Base-by-base conservation (phyloP, 2,888 invertebrate genomes). In the Andrena flavipes region DNA sequence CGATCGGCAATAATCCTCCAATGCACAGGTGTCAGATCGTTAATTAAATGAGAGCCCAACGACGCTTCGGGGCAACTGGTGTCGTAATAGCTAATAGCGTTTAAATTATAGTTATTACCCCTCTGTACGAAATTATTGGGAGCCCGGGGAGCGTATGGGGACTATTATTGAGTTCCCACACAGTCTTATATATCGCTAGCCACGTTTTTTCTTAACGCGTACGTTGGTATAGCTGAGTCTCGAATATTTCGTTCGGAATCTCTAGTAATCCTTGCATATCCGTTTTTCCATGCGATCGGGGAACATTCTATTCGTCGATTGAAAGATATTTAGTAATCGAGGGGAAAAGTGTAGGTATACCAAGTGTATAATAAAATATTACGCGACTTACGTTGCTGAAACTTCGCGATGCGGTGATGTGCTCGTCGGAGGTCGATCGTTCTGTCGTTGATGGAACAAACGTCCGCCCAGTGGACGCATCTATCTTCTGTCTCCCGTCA, bases 61-160 rank as follows among this genome's bases (percentile, higher is more conserved):
- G 82, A 56, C 59, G 76, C 77, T 82, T 65, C 62, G 49, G 54
- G 76, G 77, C 81, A 86, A 82, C 74, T 72, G 84, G 74, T 74
- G 67, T 81, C 78, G 75, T 64, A 81, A 84, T 77, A 86, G 29
- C 60, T 64, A 81, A 84, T 77, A 86, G 29, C 63, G 69, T 68
- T 56, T 86, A 81, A 88, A 87, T 88, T 86, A 87, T 87, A 81
- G 86, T 81, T 83, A 87, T 81, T 72, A 76, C 16, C 56, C 56
- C 7, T 29, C 62, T n/a, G 60, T 42, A 42, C 60, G 80, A 76
- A 82, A 80, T 84, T 84, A 84, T 83, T 77, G 77, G 74, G 63
- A 60, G 68, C 64, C n/a, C 29, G 48, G 29, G 72, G 75, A 86
- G 77, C 77, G 72, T 62, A 72, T 77, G 65, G 42, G 76, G 30